Evolutionary conservation across 2,888 invertebrate genomes (phyloP).

Genomic region (Ichneumon xanthorius): DNA sequence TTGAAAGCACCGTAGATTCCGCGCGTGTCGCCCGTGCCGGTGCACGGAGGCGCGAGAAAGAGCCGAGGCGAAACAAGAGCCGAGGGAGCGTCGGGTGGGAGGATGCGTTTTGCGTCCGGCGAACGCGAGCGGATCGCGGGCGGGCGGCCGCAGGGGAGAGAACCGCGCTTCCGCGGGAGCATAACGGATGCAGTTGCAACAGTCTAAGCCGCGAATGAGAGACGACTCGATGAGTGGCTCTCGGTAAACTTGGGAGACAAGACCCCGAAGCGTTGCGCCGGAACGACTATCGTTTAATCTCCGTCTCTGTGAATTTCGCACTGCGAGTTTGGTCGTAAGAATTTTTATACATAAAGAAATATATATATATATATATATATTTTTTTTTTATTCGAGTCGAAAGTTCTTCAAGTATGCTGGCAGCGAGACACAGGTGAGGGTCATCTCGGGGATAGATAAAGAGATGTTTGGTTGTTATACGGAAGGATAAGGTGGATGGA

Average conservation of each 20-base stretch:
- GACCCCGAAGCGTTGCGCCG: not conserved
- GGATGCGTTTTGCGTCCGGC: conserved; percentile 34
- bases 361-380: not conserved
- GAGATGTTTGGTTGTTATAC: too few species aligned
- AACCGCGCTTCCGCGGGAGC: conserved; percentile 9
- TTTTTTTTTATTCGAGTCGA: not conserved
- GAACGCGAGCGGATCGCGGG: conserved; percentile 45
- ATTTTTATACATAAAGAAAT: not conserved
- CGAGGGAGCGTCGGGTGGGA: not conserved
- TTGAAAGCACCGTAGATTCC: not conserved
- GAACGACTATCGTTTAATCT: too few species aligned
- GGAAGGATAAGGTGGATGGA: too few species aligned
- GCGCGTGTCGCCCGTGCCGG: not conserved
- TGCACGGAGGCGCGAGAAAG: not conserved
- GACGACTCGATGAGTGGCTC: not conserved
- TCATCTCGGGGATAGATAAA: not conserved
- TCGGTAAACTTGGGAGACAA: not conserved
- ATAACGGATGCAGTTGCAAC: conserved; percentile 27
- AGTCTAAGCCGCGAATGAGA: conserved; percentile 29
- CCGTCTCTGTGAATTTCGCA: not conserved
- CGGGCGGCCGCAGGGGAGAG: conserved; percentile 19
- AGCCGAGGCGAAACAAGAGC: not conserved
- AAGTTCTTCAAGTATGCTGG: conserved; percentile 72
- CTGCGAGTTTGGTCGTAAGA: not conserved
- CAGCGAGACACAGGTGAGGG: conserved; percentile 79